phyloP scores from a whole-genome alignment of 2,797 vertebrate species.

The Chelon auratus region DNA sequence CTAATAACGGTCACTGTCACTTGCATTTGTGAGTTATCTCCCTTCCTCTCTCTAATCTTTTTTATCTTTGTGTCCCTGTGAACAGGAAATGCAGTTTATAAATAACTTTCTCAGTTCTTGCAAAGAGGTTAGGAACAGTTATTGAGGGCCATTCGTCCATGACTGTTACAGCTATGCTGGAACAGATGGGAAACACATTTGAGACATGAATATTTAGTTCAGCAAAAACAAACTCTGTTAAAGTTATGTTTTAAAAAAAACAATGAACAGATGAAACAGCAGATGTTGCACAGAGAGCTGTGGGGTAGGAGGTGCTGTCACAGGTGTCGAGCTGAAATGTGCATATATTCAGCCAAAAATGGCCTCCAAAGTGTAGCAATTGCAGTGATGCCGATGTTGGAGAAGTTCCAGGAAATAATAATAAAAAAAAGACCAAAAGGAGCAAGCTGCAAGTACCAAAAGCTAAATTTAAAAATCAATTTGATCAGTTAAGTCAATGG shows the following conservation, averaged over 20 bases:
- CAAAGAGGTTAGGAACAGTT: slow-evolving; percentile 41
- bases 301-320: no score
- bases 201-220: slow-evolving; percentile 14
- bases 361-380: not conserved
- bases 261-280: not conserved
- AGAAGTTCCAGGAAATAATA: not conserved
- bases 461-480: not conserved
- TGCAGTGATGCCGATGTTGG: no score
- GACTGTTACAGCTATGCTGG: slow-evolving; percentile 1
- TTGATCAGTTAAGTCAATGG: no score
- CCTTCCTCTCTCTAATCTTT: slow-evolving; percentile 39
- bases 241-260: not conserved
- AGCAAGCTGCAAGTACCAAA: not conserved
- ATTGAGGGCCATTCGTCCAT: slow-evolving; percentile 28
- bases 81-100: slow-evolving; percentile 83
- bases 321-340: not conserved
- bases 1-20: slow-evolving; percentile 23
- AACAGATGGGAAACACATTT: slow-evolving; percentile 2
- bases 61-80: slow-evolving; percentile 66
- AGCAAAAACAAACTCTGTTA: not conserved
- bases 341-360: not conserved
- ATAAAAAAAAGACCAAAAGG: not conserved
- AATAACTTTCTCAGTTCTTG: slow-evolving; percentile 77
- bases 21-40: slow-evolving; percentile 17
- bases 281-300: not conserved